phyloP scores from a whole-genome alignment of 2,888 invertebrate genomes.

The Bembecia ichneumoniformis region DNA sequence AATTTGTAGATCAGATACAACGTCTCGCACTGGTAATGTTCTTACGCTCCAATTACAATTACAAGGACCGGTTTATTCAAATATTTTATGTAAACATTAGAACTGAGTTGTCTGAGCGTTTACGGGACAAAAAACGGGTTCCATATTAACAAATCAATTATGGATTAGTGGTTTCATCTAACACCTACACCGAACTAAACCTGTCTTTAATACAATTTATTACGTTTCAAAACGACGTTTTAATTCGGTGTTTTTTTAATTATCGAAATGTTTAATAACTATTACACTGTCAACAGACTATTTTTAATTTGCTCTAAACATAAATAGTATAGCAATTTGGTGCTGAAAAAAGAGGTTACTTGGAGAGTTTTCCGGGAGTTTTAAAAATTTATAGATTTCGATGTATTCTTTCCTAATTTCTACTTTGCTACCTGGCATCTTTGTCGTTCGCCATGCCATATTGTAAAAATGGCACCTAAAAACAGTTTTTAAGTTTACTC shows the following conservation, averaged over 20 bases:
- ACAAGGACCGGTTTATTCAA: conserved; percentile 40
- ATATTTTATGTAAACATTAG: conserved; percentile 38
- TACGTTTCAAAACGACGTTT: background rate
- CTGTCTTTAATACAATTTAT: background rate
- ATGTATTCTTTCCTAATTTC: no score
- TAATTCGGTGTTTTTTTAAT: background rate
- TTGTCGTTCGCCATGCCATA: no score
- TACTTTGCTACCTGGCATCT: no score
- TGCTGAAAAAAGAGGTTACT: no score
- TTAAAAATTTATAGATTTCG: no score
- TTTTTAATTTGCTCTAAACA: no score
- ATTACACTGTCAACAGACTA: no score
- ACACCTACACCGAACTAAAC: background rate
- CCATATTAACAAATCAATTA: background rate
- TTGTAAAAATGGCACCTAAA: no score
- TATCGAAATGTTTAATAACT: background rate
- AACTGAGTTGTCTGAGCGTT: conserved; percentile 11
- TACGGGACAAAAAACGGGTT: background rate
- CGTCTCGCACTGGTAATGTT: conserved; percentile 31
- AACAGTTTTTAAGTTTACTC: no score
- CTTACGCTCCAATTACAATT: conserved; percentile 55
- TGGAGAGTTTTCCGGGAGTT: no score
- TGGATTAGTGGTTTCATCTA: background rate
- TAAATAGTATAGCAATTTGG: no score
- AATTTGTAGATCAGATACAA: conserved; percentile 18